Conservation (phyloP, 2,113 vertebrate genomes). For the Lepus europaeus region DNA sequence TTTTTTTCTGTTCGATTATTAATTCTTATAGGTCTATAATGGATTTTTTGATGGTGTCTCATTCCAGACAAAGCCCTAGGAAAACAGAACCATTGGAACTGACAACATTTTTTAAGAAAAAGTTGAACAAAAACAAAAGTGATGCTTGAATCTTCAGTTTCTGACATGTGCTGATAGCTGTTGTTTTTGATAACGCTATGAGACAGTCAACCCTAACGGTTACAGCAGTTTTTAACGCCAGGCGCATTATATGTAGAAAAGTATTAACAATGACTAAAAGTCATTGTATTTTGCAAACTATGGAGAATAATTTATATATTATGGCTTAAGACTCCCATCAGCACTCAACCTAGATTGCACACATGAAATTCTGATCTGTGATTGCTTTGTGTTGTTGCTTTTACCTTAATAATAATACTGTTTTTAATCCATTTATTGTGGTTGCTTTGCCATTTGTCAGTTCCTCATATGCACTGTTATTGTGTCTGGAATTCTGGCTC, state of each 20-base stretch:
- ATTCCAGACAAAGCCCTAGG: neutral
- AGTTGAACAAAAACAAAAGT: conserved; percentile 32
- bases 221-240: neutral
- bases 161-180: neutral
- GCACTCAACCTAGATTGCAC: neutral
- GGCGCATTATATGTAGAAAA: neutral
- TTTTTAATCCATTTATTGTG: conserved; percentile 45
- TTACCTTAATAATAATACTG: neutral
- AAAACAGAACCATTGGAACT: neutral
- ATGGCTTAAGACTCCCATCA: neutral
- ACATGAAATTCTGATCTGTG: neutral
- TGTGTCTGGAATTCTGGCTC: conserved; percentile 28
- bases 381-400: neutral
- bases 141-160: neutral
- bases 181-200: neutral
- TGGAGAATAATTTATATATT: neutral
- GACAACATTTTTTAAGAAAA: conserved; percentile 4
- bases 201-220: neutral
- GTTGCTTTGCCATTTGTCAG: conserved; percentile 63
- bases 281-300: neutral
- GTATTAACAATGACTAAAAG: neutral
- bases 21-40: conserved; percentile 1
- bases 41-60: neutral
- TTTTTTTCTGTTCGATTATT: neutral
- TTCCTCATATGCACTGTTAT: neutral